These are phyloP conservation scores for Bubalus kerabau DNA, from an alignment of 2,113 vertebrate genomes.

Conservation along the genomic window DNA sequence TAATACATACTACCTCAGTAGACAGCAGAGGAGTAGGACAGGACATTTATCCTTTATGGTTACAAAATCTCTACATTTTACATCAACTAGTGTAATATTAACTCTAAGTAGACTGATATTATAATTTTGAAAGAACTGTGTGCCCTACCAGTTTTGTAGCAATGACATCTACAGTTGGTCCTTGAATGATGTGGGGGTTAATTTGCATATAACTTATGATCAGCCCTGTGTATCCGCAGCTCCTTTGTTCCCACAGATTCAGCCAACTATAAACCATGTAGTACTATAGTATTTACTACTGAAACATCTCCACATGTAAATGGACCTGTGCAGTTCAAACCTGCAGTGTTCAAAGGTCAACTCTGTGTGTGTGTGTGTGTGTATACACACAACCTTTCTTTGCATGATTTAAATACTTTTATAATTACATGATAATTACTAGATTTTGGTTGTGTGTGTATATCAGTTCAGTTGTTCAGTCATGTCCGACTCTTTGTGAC, in stretches of 20 bases:
- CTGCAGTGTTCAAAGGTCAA: neutral
- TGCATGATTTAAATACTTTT: neutral
- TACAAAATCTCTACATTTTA: neutral
- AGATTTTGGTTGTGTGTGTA: neutral
- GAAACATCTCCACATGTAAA: neutral
- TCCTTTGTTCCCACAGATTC: neutral
- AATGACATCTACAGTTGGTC: neutral
- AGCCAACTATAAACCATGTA: neutral
- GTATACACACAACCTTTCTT: neutral
- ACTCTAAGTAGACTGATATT: neutral
- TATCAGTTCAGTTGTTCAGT: neutral
- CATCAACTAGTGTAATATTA: neutral
- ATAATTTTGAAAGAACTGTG: neutral
- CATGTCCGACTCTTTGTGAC: too few species aligned
- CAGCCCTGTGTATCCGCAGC: neutral
- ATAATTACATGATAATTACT: neutral
- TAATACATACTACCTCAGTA: neutral
- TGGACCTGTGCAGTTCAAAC: neutral
- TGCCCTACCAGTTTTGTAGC: neutral
- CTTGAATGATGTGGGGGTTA: neutral
- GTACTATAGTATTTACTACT: neutral
- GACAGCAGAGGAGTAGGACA: neutral
- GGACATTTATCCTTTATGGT: neutral
- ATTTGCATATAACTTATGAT: neutral
- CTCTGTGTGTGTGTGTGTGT: neutral